A percentile compares a stretch with the other conserved stretches of the same genome.
These are phyloP conservation scores for Serinus canaria DNA, from an alignment of 2,113 vertebrate genomes.

Conservation along the genomic window DNA sequence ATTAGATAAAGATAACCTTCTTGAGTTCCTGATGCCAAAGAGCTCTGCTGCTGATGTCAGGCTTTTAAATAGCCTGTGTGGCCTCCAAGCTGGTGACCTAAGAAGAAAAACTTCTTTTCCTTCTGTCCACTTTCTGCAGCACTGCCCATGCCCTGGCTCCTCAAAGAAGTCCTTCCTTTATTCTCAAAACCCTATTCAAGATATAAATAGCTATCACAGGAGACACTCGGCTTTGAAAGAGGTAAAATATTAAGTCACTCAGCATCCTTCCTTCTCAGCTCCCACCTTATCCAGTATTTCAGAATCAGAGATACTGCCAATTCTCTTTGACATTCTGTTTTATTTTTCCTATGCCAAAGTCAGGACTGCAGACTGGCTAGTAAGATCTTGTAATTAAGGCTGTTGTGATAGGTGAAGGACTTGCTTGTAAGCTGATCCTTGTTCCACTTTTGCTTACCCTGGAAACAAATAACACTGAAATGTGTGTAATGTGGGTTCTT, in stretches of 20 bases:
- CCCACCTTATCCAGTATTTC: background rate
- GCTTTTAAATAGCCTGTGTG: background rate
- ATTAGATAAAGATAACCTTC: constrained; percentile 5
- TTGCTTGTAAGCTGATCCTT: background rate
- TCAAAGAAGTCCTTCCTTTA: background rate
- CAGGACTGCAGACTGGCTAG: background rate
- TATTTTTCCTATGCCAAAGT: background rate
- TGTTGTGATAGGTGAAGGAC: background rate
- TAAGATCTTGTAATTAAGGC: background rate
- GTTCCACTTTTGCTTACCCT: background rate
- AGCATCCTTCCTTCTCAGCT: background rate
- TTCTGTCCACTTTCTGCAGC: background rate
- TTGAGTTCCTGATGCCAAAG: background rate
- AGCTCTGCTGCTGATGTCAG: background rate
- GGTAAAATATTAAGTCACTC: background rate
- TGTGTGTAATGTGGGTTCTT: background rate
- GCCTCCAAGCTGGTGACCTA: background rate
- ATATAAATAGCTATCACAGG: background rate
- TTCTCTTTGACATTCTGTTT: background rate
- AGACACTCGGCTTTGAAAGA: background rate
- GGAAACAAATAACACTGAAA: background rate
- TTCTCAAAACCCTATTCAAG: background rate
- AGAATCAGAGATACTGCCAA: background rate
- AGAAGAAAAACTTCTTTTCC: background rate
- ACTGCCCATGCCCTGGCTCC: background rate